Evolutionary conservation across 2,797 vertebrate species (phyloP).

Genomic region (Chiloscyllium punctatum): DNA sequence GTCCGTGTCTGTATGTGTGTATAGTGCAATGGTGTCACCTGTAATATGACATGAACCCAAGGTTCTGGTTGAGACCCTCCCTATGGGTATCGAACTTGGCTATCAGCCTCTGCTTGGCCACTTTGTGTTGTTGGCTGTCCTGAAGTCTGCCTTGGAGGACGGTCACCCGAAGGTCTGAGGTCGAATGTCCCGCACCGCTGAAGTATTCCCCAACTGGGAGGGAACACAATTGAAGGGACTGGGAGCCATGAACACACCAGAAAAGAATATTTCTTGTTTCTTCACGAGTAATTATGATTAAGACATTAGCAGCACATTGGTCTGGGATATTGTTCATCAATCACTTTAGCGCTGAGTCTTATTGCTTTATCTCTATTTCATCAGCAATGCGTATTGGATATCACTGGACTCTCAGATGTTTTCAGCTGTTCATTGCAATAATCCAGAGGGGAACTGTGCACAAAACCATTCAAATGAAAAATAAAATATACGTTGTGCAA

Average conservation of each 20-base stretch:
- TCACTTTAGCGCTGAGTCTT: neutral
- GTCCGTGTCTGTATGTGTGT: no score
- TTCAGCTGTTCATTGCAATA: neutral
- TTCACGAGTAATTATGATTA: neutral
- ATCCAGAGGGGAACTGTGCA: no score
- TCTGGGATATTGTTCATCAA: neutral
- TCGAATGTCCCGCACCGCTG: no score
- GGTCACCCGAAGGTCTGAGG: no score
- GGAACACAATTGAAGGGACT: neutral
- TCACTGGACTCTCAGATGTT: neutral
- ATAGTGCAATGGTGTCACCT: no score
- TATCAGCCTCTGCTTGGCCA: no score
- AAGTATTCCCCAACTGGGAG: no score
- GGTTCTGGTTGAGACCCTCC: no score
- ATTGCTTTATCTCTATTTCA: neutral
- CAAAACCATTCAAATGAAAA: neutral
- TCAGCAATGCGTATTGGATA: neutral
- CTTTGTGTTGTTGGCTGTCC: no score
- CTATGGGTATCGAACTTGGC: no score
- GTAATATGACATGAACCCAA: no score
- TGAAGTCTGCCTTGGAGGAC: no score
- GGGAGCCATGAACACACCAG: neutral
- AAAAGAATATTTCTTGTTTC: neutral
- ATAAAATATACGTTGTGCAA: neutral
- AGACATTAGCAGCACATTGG: neutral